Evolutionary conservation across 1,140 invertebrate species (phyloP), one percentile per base, ranked within the genome.

Genomic region (Habropoda laboriosa): DNA sequence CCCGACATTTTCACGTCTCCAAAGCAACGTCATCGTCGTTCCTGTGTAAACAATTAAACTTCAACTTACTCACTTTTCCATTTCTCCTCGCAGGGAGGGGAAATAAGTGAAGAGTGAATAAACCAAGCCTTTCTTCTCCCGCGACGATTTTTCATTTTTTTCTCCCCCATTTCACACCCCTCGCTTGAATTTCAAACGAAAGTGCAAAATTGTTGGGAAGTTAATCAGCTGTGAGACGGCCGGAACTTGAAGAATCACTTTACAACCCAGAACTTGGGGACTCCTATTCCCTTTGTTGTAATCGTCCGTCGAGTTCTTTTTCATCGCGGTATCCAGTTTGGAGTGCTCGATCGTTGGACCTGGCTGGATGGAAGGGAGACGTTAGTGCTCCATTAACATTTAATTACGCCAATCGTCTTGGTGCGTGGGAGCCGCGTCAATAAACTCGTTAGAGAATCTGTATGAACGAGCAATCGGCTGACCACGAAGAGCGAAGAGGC

Each of bases 381-480:
- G n/a, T 30, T 8, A 0, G 8, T 12, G 21, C 2, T 38, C 70
- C 40, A 58, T 45, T 47, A 60, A 72, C 55, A 21, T 60, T 72
- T 60, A 40, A 72, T 72, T 35, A 55, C 42, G 30, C 8, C 70
- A 60, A 72, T 72, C 70, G 70, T 60, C 70, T 72, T 72, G 5
- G n/a, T 30, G 10, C 21, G n/a, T 57, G 6, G n/a, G 18, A 58
- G 60, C 24, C n/a, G n/a, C 21, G 24, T 35, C 40, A 40, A 45
- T 32, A 32, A 72, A 72, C 55, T 72, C 57, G 70, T 72, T 72
- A 60, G 13, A 40, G n/a, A 60, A 60, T 47, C 60, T 45, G 55
- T 60, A 60, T 72, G 53, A 60, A 60, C 18, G 30, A 4, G 40
- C 40, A 60, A 72, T 72, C 40, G 18, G 30, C 21, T 24, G 55